Percentiles rank a stretch among this genome's conserved stretches.
phyloP scores from a whole-genome alignment of 1,140 invertebrate genomes.

The Papilio glaucus region DNA sequence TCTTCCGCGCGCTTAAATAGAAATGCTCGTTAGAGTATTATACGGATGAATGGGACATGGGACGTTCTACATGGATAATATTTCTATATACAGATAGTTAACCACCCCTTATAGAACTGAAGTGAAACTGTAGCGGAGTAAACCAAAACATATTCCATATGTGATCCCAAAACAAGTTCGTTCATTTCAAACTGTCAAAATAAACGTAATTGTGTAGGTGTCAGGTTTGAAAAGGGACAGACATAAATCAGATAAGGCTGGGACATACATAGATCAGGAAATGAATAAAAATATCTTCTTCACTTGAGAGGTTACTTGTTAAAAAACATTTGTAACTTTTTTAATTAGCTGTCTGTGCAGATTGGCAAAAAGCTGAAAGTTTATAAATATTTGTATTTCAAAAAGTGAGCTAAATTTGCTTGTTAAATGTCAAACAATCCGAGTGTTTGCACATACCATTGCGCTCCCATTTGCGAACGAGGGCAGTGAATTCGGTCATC shows the following conservation, averaged over 20 bases:
- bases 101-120: too few relatives aligned
- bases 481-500: constrained; percentile 19
- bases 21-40: too few relatives aligned
- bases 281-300: not conserved
- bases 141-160: not conserved
- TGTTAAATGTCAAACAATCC: not conserved
- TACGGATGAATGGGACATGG: too few relatives aligned
- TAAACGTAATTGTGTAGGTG: constrained; percentile 3
- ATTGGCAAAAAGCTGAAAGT: not conserved
- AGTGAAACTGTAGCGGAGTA: not conserved
- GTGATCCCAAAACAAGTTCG: not conserved
- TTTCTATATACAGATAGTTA: too few relatives aligned
- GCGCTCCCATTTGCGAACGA: constrained; percentile 17
- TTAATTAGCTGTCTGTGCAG: too few relatives aligned
- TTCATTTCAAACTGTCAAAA: constrained; percentile 10
- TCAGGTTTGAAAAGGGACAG: constrained; percentile 15
- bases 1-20: too few relatives aligned
- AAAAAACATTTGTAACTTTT: too few relatives aligned
- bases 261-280: constrained; percentile 4
- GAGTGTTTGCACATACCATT: constrained; percentile 1
- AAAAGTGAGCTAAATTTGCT: not conserved
- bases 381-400: not conserved
- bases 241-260: not conserved
- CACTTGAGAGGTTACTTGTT: not conserved
- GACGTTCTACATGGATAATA: too few relatives aligned